phyloP scores from a whole-genome alignment of 1,140 invertebrate genomes.

The Drosophila micromelanica region DNA sequence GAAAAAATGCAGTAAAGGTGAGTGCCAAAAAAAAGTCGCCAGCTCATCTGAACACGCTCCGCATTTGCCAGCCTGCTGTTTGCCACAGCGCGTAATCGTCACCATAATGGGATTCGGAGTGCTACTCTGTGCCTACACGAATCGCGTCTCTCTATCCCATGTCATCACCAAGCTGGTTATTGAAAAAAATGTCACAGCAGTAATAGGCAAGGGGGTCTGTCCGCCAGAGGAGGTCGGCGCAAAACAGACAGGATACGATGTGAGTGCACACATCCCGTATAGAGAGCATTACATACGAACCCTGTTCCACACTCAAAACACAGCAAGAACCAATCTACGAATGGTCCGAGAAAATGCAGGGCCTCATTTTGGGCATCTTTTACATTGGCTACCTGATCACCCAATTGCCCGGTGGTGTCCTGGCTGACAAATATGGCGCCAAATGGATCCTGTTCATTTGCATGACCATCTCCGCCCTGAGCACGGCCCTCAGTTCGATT shows the following conservation, averaged over 20 bases:
- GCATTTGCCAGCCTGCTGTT: not conserved
- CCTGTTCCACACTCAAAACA: not conserved
- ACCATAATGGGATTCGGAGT: conserved; percentile 23
- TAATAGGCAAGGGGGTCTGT: conserved; percentile 2
- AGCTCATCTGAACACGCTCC: too few relatives aligned
- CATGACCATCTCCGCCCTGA: conserved; percentile 22
- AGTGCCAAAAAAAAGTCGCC: not conserved
- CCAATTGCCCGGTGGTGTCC: conserved; percentile 89
- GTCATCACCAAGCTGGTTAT: conserved; percentile 35
- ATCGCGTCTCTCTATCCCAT: conserved; percentile 35
- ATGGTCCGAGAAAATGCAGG: conserved; percentile 44
- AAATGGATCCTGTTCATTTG: conserved; percentile 85
- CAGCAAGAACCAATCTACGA: conserved; percentile 1
- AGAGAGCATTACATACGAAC: too few relatives aligned
- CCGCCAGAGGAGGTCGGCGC: not conserved
- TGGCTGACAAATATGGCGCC: conserved; percentile 90
- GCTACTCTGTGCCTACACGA: conserved; percentile 17
- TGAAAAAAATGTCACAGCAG: conserved; percentile 15
- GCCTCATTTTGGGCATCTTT: conserved; percentile 86
- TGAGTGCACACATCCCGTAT: not conserved
- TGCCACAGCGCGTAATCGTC: conserved; percentile 30
- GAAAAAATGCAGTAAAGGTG: conserved; percentile 8
- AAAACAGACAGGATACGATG: not conserved
- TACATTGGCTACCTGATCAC: conserved; percentile 90
- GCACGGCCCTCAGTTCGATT: conserved; percentile 4